These are phyloP conservation scores for Vannuccia rotundouncinata DNA, from an alignment of 2,888 invertebrate species.

Conservation along the genomic window DNA sequence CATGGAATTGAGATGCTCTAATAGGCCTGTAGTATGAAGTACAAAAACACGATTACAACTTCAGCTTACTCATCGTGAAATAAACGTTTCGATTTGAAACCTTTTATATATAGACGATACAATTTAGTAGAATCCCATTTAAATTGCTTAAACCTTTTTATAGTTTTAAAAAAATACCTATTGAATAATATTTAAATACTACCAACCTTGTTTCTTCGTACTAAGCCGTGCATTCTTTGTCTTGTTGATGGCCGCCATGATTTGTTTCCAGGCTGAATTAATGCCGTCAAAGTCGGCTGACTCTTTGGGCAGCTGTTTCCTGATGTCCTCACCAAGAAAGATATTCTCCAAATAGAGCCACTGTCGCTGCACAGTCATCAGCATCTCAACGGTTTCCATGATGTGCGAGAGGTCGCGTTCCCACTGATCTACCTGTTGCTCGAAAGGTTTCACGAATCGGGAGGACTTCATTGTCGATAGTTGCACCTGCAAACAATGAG, in stretches of 20 bases:
- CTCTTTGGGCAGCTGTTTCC: constrained; percentile 68
- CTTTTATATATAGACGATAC: too few species aligned
- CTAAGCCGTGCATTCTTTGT: constrained; percentile 56
- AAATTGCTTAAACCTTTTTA: too few species aligned
- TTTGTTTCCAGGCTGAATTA: constrained; percentile 67
- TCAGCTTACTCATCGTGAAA: not conserved
- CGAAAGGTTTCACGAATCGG: constrained; percentile 72
- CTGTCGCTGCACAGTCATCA: constrained; percentile 73
- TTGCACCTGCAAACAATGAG: constrained; percentile 62
- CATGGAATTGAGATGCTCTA: constrained; percentile 67
- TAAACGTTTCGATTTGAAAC: not conserved
- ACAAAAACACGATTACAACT: not conserved
- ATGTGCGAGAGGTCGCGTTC: constrained; percentile 74
- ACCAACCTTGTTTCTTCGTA: constrained; percentile 54
- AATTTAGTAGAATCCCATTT: too few species aligned
- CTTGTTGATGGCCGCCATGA: constrained; percentile 59
- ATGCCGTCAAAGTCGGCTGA: constrained; percentile 69
- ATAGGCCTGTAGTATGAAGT: constrained; percentile 58
- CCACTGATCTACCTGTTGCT: constrained; percentile 75
- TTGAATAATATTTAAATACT: too few species aligned
- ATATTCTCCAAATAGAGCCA: constrained; percentile 81
- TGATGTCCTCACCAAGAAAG: constrained; percentile 77
- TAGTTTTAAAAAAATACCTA: too few species aligned
- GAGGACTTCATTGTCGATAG: constrained; percentile 80
- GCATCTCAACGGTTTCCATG: constrained; percentile 72